phyloP scores from a whole-genome alignment of 2,888 invertebrate species.

The Mellilla xanthometata region DNA sequence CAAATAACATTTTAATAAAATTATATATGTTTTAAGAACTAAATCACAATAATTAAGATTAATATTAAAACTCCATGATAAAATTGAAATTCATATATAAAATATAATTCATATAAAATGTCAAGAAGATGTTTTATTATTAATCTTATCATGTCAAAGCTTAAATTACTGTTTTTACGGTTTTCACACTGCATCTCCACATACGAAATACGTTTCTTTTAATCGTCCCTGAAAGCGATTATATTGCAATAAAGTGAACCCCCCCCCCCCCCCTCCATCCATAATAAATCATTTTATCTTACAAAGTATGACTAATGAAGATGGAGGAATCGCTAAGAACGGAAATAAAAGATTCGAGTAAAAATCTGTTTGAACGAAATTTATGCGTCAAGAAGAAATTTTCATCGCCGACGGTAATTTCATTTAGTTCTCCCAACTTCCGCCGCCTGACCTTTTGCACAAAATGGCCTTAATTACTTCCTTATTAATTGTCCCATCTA shows the following conservation, averaged over 20 bases:
- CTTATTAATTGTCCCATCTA: conserved; percentile 16
- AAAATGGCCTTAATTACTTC: conserved; percentile 19
- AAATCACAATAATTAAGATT: no score
- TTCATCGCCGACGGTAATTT: conserved; percentile 26
- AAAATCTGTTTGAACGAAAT: conserved; percentile 52
- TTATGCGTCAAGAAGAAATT: conserved; percentile 34
- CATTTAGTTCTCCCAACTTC: conserved; percentile 28
- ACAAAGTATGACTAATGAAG: conserved; percentile 69
- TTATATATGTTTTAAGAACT: no score
- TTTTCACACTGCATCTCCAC: no score
- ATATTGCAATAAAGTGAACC: conserved; percentile 34
- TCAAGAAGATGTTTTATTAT: no score
- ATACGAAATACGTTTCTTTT: no score
- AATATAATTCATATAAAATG: no score
- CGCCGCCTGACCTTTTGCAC: conserved; percentile 11
- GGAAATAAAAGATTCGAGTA: conserved; percentile 62
- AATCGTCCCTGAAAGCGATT: no score
- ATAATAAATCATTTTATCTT: conserved; percentile 72
- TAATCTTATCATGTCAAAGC: no score
- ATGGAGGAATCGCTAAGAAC: conserved; percentile 48
- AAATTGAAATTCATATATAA: no score
- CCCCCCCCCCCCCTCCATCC: conserved; percentile 30
- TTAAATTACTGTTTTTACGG: no score
- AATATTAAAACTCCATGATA: no score
- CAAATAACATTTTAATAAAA: no score